Evolutionary conservation across 2,113 vertebrate genomes (phyloP), one percentile per base, ranked within the genome.

Genomic region (Antennarius striatus): DNA sequence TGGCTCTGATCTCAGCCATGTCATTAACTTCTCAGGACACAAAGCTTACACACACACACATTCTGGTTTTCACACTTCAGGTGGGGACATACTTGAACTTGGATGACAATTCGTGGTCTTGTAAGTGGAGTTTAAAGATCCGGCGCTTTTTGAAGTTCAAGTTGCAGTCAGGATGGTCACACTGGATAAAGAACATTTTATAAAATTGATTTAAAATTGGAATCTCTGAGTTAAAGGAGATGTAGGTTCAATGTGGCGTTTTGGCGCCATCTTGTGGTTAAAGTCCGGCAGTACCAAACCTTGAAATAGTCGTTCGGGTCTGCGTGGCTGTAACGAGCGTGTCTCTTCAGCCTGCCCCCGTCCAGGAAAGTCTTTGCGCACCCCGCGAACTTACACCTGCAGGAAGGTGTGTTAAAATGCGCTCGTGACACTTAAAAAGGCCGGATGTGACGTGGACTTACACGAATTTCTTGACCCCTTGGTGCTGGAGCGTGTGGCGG

Each of bases 111-210:
- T 36, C 59, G 15, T 94, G 94, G 7, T 70, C 67, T 7, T 70
- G 55, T 4, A 88, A 52, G 56, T 94, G 93, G 43, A 75, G 11
- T 59, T 91, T 93, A 9, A 85, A 87, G 16, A 49, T 8, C 0
- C 82, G 82, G 17, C 91, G 90, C 66, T 94, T 94, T 56, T 72
- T 86, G 75, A 94, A 94, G 40, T 75, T 86, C 71, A 71, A 46
- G 0, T 71, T 22, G 75, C 94, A 94, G 29, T 75, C 77, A 5
- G 82, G 54, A 15, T 82, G 83, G 1, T 39, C 55, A 40, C 93
- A 94, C 93, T 94, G 55, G 1, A 16, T 2, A 36, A 22, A 6
- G 32, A 7, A 36, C 5, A 36, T 7, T 36, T 36, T 7, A 36
- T 22, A 22, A 22, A 22, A 2, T 22, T 2, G 22, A 22, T 22